Evolutionary conservation across 2,113 vertebrate species (phyloP).

Genomic region (Nibea coibor): DNA sequence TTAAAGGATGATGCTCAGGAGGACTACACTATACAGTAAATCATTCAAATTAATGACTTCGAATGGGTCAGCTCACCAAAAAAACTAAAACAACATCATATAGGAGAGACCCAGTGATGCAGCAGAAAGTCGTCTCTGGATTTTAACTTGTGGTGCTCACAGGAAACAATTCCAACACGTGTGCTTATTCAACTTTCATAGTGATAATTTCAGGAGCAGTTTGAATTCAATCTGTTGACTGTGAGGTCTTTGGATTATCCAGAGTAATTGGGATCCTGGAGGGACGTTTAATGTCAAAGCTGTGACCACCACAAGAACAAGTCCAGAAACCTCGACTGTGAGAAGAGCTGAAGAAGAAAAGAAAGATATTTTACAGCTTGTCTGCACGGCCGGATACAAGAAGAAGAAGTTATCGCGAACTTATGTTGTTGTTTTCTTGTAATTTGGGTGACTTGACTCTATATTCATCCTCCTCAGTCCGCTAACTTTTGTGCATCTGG

Average conservation of each 20-base stretch:
- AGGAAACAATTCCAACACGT: neutral
- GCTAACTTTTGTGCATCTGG: slow-evolving; percentile 19
- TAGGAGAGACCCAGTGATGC: neutral
- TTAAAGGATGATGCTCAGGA: slow-evolving; percentile 32
- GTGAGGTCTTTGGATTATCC: neutral
- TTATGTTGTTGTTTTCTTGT: neutral
- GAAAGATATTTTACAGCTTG: neutral
- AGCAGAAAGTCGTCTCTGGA: neutral
- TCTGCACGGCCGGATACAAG: neutral
- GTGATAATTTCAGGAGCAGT: neutral
- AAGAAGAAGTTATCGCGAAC: neutral
- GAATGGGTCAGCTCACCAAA: slow-evolving; percentile 15
- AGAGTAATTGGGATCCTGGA: neutral
- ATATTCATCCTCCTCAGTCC: slow-evolving; percentile 17
- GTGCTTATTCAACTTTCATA: neutral
- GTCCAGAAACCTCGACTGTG: neutral
- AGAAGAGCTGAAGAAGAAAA: neutral
- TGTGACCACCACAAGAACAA: neutral
- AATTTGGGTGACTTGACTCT: slow-evolving; percentile 10
- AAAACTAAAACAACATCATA: neutral
- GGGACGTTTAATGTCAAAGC: neutral
- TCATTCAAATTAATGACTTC: neutral
- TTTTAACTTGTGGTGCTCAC: neutral
- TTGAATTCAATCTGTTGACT: neutral
- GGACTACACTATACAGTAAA: slow-evolving; percentile 17